A percentile compares a stretch with the other conserved stretches of the same genome.
Evolutionary conservation across 2,888 invertebrate species (phyloP).

Genomic region (Eristalis tenax): DNA sequence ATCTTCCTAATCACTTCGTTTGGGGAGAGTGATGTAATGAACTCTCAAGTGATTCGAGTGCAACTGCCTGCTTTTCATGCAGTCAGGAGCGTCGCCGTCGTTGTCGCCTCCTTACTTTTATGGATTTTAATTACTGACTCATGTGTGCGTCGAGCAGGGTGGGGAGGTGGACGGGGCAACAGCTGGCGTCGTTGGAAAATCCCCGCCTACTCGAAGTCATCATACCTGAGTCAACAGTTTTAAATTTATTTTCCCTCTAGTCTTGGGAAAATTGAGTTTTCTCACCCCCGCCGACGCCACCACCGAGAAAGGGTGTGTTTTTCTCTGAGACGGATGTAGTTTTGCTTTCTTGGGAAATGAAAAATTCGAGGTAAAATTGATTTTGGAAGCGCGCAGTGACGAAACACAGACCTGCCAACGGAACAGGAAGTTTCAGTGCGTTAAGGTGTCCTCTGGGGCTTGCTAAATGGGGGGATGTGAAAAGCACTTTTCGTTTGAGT

Average conservation of each 20-base stretch:
- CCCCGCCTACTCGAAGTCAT: constrained; percentile 54
- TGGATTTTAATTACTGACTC: constrained; percentile 61
- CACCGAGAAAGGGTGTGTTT: background rate
- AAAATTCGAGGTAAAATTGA: constrained; percentile 65
- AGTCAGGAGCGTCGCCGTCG: background rate
- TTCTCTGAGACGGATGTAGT: background rate
- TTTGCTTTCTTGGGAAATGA: constrained; percentile 41
- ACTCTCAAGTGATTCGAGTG: constrained; percentile 50
- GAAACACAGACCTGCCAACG: background rate
- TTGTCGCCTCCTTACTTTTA: background rate
- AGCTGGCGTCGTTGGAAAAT: constrained; percentile 58
- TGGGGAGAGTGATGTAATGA: constrained; percentile 26
- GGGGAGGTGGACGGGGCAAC: constrained; percentile 5
- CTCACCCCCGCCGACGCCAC: background rate
- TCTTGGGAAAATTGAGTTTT: constrained; percentile 5
- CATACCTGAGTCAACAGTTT: constrained; percentile 70
- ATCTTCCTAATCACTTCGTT: constrained; percentile 43
- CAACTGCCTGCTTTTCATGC: background rate
- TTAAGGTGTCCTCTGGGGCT: constrained; percentile 58
- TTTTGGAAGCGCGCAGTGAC: constrained; percentile 57
- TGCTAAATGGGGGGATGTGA: background rate
- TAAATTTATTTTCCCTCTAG: constrained; percentile 44
- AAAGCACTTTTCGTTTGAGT: constrained; percentile 55
- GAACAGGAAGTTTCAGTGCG: constrained; percentile 12
- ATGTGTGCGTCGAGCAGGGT: constrained; percentile 8